Conservation (phyloP, 2,888 invertebrate genomes). For the Coenonympha glycerion region DNA sequence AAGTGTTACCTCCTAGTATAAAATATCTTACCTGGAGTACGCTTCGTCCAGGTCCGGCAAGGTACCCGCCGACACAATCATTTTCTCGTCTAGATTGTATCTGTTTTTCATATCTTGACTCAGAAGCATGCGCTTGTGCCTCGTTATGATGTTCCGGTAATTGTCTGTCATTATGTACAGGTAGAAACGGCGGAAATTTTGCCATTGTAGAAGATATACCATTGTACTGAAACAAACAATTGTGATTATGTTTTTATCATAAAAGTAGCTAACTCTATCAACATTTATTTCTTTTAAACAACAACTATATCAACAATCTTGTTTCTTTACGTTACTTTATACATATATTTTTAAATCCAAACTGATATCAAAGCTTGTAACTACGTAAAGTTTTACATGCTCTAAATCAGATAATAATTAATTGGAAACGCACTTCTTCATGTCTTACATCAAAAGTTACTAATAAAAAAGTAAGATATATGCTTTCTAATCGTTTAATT, state of each 20-base stretch:
- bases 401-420: background rate
- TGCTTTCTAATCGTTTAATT: constrained; percentile 1
- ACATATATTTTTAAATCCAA: no score
- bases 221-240: constrained; percentile 79
- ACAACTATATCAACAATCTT: no score
- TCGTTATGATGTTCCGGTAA: constrained; percentile 89
- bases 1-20: no score
- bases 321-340: no score
- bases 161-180: constrained; percentile 95
- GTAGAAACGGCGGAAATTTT: constrained; percentile 91
- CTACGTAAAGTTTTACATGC: no score
- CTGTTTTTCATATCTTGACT: constrained; percentile 82
- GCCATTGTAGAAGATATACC: constrained; percentile 89
- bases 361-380: no score
- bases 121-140: constrained; percentile 85
- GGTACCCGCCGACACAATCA: constrained; percentile 90
- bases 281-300: no score
- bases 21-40: constrained; percentile 83
- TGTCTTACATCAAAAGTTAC: background rate
- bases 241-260: no score
- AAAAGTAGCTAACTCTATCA: no score
- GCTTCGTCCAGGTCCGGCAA: constrained; percentile 92
- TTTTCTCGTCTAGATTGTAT: constrained; percentile 83
- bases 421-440: background rate
- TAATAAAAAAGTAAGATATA: background rate